phyloP scores from a whole-genome alignment of 2,113 vertebrate genomes.

The Gallinago paraguaiae region DNA sequence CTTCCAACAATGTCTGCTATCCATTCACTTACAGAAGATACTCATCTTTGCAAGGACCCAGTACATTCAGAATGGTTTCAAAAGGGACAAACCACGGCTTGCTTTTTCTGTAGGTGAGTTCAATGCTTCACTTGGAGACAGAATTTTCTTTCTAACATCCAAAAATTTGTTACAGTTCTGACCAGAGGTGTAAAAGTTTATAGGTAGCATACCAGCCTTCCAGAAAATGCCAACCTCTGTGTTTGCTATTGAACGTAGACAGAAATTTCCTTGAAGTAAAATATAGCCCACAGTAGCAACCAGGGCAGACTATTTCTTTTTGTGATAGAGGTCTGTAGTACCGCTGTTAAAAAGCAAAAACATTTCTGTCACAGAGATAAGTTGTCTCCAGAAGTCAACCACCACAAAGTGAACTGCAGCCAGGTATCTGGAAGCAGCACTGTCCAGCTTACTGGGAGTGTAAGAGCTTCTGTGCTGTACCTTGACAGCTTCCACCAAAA shows the following conservation, averaged over 20 bases:
- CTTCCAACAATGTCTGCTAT: neutral
- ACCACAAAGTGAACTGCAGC: neutral
- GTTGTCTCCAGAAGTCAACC: neutral
- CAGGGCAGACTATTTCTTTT: neutral
- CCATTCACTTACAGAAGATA: neutral
- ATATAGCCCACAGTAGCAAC: too few relatives aligned
- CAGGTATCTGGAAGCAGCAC: neutral
- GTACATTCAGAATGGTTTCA: neutral
- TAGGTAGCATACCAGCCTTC: neutral
- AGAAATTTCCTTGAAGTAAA: neutral
- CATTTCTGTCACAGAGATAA: neutral
- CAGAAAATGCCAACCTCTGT: neutral
- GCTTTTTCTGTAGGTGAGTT: neutral
- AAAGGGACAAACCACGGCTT: neutral
- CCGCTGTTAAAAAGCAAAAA: neutral
- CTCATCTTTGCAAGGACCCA: neutral
- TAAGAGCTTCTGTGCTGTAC: neutral
- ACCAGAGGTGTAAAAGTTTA: neutral
- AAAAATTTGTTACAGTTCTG: neutral
- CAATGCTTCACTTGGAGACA: neutral
- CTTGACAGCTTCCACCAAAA: neutral
- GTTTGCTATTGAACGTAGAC: too few relatives aligned
- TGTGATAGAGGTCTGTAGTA: neutral
- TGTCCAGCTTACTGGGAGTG: rapidly evolving
- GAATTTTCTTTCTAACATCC: neutral